Base-by-base conservation (phyloP, 2,113 vertebrate species). In the Riparia riparia region DNA sequence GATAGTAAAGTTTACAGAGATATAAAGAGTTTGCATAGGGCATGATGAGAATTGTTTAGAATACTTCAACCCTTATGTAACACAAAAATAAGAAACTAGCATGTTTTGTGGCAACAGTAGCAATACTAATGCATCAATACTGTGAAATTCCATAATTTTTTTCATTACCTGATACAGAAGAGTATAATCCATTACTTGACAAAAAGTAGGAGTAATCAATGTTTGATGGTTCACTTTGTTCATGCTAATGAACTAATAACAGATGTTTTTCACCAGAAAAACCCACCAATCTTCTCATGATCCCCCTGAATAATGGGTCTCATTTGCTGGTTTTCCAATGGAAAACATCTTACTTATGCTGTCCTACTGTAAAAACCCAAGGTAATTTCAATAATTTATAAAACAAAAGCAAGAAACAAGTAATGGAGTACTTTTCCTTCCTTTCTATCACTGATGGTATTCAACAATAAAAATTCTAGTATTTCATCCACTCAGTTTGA, bases 371-470 rank as follows among this genome's bases (percentile, higher is more conserved):
- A 61, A 69, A 89, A 65, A 37, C 1, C 1, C 6, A 51, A 8
- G 2, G 6, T 17, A 0, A 56, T 74, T 73, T 66, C 34, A 61
- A 28, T 37, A 82, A 26, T 32, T 77, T 56, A 39, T 73, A 41
- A 26, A 60, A 65, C 29, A 61, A 84, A 73, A 77, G 4, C 2
- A 84, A 65, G 34, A 37, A 81, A 58, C 2, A 50, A 68, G n/a
- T 37, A 37, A 6, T 18, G 1, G 0, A 25, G 1, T 1, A 18
- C 6, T 58, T 64, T 70, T 54, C 31, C 28, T 8, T 14, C 17
- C 9, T 29, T 80, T 63, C 17, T 7, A 32, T 50, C 32, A 56
- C 16, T 26, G 16, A 32, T 16, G 32, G 4, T 14, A 68, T n/a
- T 77, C 15, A 68, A 20, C 6, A 61, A n/a, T 9, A 64, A n/a